Percentiles rank a stretch among this genome's conserved stretches.
These are phyloP conservation scores for Apotomis capreana DNA, from an alignment of 2,888 invertebrate genomes.

Conservation along the genomic window DNA sequence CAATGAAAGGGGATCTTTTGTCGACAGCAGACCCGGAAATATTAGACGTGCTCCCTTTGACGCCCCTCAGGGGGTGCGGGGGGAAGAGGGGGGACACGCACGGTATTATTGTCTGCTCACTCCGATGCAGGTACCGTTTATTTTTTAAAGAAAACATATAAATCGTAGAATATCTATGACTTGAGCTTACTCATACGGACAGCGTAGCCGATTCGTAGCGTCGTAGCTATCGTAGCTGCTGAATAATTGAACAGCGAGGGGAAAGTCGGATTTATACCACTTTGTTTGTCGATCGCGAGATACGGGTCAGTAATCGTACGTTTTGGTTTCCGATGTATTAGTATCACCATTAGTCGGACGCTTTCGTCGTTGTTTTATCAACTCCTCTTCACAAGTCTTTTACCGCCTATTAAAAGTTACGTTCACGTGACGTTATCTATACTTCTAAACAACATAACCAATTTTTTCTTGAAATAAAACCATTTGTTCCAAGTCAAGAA, in stretches of 20 bases:
- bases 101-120: conserved; percentile 35
- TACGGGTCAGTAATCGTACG: conserved; percentile 16
- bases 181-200: conserved; percentile 17
- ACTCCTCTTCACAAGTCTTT: not conserved
- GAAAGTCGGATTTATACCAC: conserved; percentile 33
- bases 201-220: conserved; percentile 31
- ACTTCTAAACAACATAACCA: no score
- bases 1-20: conserved; percentile 72
- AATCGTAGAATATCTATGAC: conserved; percentile 9
- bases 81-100: conserved; percentile 41
- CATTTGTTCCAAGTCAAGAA: conserved; percentile 36
- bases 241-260: conserved; percentile 32
- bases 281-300: conserved; percentile 32
- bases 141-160: conserved; percentile 38
- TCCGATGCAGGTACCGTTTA: conserved; percentile 36
- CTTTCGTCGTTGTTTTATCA: conserved; percentile 1
- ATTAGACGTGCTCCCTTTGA: conserved; percentile 55
- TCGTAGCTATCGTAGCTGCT: conserved; percentile 33
- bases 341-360: not conserved
- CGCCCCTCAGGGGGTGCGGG: conserved; percentile 47
- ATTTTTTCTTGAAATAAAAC: conserved; percentile 23
- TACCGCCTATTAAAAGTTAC: not conserved
- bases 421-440: not conserved
- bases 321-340: conserved; percentile 21
- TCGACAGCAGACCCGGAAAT: conserved; percentile 69